Percentiles rank a stretch among this genome's conserved stretches.
phyloP scores from a whole-genome alignment of 2,888 invertebrate genomes.

The Corythucha ciliata region DNA sequence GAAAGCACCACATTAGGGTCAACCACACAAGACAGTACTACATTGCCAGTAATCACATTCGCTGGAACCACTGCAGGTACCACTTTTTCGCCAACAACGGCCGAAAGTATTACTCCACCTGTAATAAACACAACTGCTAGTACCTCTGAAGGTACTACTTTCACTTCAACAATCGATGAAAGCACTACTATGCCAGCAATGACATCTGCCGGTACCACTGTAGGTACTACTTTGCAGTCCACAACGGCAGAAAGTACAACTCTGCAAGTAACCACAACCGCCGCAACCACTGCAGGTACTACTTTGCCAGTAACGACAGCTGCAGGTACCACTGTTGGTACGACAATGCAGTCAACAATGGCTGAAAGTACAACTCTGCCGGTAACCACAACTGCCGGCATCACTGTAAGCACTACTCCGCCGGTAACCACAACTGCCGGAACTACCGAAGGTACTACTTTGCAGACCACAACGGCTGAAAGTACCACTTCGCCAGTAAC shows the following conservation, averaged over 20 bases:
- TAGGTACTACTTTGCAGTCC: neutral
- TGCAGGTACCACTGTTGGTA: constrained; percentile 11
- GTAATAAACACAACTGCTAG: constrained; percentile 4
- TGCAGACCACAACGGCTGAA: too few relatives aligned
- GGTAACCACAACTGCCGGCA: constrained; percentile 4
- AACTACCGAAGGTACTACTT: too few relatives aligned
- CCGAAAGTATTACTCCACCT: constrained; percentile 9
- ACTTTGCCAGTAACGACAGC: constrained; percentile 3
- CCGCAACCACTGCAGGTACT: constrained; percentile 11
- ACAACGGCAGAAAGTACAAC: constrained; percentile 17
- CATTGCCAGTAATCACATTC: too few relatives aligned
- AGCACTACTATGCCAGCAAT: neutral
- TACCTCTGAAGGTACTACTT: constrained; percentile 1
- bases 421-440: neutral
- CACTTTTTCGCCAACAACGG: neutral
- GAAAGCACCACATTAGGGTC: too few relatives aligned
- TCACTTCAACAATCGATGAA: neutral
- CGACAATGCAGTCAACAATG: neutral
- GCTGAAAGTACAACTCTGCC: neutral
- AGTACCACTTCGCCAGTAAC: too few relatives aligned
- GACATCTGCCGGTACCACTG: neutral
- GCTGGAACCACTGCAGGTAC: constrained; percentile 1
- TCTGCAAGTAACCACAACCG: constrained; percentile 11
- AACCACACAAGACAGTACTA: constrained; percentile 10
- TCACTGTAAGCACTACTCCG: too few relatives aligned